A percentile compares a stretch with the other conserved stretches of the same genome.
These are phyloP conservation scores for Amiota mariae DNA, from an alignment of 2,888 invertebrate genomes.

Conservation along the genomic window DNA sequence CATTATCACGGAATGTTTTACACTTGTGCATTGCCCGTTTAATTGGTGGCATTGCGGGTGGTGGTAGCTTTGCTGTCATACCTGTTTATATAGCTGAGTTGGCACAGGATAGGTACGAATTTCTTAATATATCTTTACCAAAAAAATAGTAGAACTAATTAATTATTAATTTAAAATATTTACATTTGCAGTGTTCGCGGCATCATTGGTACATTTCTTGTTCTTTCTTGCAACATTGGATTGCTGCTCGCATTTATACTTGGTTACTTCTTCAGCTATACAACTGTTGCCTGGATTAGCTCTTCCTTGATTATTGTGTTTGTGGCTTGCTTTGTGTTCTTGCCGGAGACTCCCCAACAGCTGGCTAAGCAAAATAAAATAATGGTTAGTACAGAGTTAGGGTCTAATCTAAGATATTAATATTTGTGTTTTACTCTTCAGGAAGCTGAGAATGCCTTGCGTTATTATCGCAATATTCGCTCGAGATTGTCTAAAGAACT, in stretches of 20 bases:
- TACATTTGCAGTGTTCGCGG: constrained; percentile 66
- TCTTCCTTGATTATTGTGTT: constrained; percentile 59
- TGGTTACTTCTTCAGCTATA: constrained; percentile 64
- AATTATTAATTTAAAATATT: not conserved
- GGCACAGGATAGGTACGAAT: constrained; percentile 63
- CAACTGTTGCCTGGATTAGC: constrained; percentile 58
- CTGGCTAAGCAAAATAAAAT: constrained; percentile 58
- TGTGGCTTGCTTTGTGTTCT: constrained; percentile 59
- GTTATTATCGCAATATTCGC: constrained; percentile 68
- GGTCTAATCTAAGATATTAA: not conserved
- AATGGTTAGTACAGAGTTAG: constrained; percentile 43
- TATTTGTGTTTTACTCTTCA: not conserved
- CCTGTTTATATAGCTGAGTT: constrained; percentile 70
- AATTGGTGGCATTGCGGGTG: constrained; percentile 65
- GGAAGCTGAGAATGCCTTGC: constrained; percentile 68
- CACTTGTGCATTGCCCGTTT: constrained; percentile 62
- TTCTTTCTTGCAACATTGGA: constrained; percentile 68
- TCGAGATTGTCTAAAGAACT: constrained; percentile 52
- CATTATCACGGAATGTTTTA: constrained; percentile 57
- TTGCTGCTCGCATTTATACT: constrained; percentile 64
- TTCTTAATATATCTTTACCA: not conserved
- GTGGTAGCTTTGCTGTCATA: constrained; percentile 63
- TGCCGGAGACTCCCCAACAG: constrained; percentile 71
- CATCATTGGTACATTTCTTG: constrained; percentile 67
- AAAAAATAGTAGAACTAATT: not conserved